Evolutionary conservation across 2,113 vertebrate genomes (phyloP), one percentile per base, ranked within the genome.

Genomic region (Prietella phreatophila): DNA sequence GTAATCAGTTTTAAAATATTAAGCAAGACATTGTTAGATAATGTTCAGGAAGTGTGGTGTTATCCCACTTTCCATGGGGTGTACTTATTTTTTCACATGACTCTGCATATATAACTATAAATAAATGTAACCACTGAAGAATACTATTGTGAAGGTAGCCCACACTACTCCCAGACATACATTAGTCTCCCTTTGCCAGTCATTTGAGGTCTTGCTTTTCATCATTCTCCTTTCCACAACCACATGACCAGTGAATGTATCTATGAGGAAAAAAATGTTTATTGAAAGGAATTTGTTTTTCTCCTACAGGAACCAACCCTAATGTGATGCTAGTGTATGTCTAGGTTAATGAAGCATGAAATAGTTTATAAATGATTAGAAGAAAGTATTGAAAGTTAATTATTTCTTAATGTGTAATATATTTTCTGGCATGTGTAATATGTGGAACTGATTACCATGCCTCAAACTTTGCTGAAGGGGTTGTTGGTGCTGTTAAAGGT

Each of bases 401-500:
- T 93, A 94, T 93, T 94, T 95, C 93, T 93, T 95, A 95, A 95
- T 95, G n/a, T n/a, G n/a, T n/a, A n/a, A n/a, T n/a, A n/a, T n/a
- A n/a, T n/a, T n/a, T n/a, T n/a, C n/a, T 85, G 90, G 91, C 92
- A 91, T 82, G 27, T 47, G 82, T 58, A 92, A 91, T 92, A 92
- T 93, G 93, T 93, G 85, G 91, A 94, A 93, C 94, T 93, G 92
- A 95, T 95, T 93, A 93, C 86, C 90, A 90, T 90, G 86, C 91
- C 90, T 86, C 89, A 89, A 50, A 89, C 90, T 87, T 90, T 90
- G 89, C 91, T 92, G 91, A 85, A 50, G 11, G 1, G 76, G 25
- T 50, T 47, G 47, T n/a, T 17, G 50, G 50, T n/a, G 27, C 47
- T 9, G 9, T 27, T 9, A 30, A 30, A 67, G 3, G 25, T 15